A percentile compares a stretch with the other conserved stretches of the same genome.
Conservation (phyloP, 23 tunicate genomes). For the Styela clava region DNA sequence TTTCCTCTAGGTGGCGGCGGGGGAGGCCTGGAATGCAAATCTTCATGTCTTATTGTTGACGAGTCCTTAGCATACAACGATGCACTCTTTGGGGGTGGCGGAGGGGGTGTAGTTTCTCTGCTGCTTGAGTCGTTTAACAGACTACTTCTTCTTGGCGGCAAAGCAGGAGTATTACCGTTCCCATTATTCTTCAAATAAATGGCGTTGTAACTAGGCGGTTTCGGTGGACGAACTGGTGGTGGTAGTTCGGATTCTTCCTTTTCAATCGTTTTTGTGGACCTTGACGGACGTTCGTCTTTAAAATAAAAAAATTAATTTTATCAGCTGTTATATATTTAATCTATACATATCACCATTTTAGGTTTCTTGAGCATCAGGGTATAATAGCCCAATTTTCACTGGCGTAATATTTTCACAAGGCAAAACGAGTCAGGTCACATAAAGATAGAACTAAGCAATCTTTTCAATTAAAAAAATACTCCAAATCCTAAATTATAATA, state of each 20-base stretch:
- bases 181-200: not conserved
- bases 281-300: not conserved
- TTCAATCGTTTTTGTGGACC: not conserved
- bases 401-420: too few relatives aligned
- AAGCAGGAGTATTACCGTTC: not conserved
- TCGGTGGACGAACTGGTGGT: slow-evolving; percentile 24
- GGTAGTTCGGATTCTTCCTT: not conserved
- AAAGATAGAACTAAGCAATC: too few relatives aligned
- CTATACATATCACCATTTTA: too few relatives aligned
- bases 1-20: slow-evolving; percentile 26
- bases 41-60: slow-evolving; percentile 13
- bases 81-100: slow-evolving; percentile 10
- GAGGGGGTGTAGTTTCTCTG: not conserved
- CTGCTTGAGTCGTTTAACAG: not conserved
- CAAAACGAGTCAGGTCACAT: too few relatives aligned
- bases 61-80: not conserved
- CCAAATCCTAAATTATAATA: too few relatives aligned
- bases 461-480: too few relatives aligned
- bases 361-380: too few relatives aligned
- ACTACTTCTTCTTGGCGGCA: not conserved
- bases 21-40: slow-evolving; percentile 26
- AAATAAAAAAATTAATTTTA: too few relatives aligned
- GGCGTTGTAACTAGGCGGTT: slow-evolving; percentile 12
- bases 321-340: too few relatives aligned
- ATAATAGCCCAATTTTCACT: too few relatives aligned